Evolutionary conservation across 2,113 vertebrate genomes (phyloP), one percentile per base, ranked within the genome.

Genomic region (Spermophilus dauricus): DNA sequence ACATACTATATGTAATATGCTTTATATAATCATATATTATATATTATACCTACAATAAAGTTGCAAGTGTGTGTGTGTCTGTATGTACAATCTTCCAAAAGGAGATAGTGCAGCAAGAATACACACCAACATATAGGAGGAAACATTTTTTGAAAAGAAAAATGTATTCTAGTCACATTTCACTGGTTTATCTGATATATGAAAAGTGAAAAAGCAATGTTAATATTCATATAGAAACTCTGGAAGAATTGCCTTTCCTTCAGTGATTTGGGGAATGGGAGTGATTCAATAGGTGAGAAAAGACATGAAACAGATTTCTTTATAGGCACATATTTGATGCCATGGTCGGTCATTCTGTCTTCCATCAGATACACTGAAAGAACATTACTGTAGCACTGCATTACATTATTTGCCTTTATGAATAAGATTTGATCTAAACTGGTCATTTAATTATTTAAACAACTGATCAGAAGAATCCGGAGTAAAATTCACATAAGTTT

Each of bases 381-480:
- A 87, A 80, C 61, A 78, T 88, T 69, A 53, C 4, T 70, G 24
- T 63, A 75, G n/a, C 18, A 91, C 78, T 34, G 8, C 5, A 53
- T 90, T 86, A 51, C 65, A 80, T 53, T 48, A 95, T 89, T 84
- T 93, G 48, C 42, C n/a, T 69, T 94, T 89, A 90, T 72, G 78
- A 16, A 2, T 53, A 16, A 53, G 51, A 95, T 78, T 86, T 93
- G 53, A 32, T 30, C 45, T 95, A 85, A 82, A 30, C 45, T 63
- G 67, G 26, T 34, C 85, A 96, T 88, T 96, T 67, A 83, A 94
- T 58, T 58, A 24, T 58, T 58, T 58, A 58, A 58, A 92, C 89
- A 95, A 87, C 34, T 88, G n/a, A 75, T 34, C 34, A 48, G 34
- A 80, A 94, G 42, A 93, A 75, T 89, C 65, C 65, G 16, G 80